Evolutionary conservation across 2,888 invertebrate genomes (phyloP).

Genomic region (Drosophila neonasuta): DNA sequence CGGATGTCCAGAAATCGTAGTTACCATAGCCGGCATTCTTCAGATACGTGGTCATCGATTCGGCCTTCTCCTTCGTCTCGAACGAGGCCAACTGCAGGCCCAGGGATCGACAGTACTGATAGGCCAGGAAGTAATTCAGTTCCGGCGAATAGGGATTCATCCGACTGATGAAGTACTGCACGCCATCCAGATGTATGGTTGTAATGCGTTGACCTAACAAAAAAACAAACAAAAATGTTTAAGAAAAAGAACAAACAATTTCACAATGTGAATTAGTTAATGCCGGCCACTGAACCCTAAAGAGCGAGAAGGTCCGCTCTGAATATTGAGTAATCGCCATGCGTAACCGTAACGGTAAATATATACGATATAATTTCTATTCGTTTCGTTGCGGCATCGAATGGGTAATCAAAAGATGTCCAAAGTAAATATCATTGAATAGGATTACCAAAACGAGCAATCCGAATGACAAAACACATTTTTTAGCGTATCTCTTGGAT

Average conservation of each 20-base stretch:
- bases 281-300: conserved; percentile 52
- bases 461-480: conserved; percentile 51
- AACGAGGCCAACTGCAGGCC: conserved; percentile 93
- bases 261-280: conserved; percentile 19
- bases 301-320: conserved; percentile 20
- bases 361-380: conserved; percentile 23
- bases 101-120: conserved; percentile 93
- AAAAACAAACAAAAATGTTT: not conserved
- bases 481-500: conserved; percentile 17
- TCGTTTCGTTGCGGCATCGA: conserved; percentile 19
- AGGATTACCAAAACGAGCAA: conserved; percentile 69
- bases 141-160: conserved; percentile 94
- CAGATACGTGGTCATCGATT: conserved; percentile 91
- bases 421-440: conserved; percentile 72
- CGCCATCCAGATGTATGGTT: conserved; percentile 92
- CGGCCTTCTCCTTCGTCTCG: conserved; percentile 93
- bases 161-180: conserved; percentile 92
- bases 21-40: conserved; percentile 92
- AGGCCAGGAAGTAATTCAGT: conserved; percentile 92
- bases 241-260: not conserved
- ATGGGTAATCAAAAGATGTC: conserved; percentile 58
- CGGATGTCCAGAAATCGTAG: conserved; percentile 94
- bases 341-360: conserved; percentile 61
- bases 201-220: conserved; percentile 90
- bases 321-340: conserved; percentile 55